These are phyloP conservation scores for Drosophila subobscura DNA, from an alignment of 1,140 invertebrate species.

Conservation along the genomic window DNA sequence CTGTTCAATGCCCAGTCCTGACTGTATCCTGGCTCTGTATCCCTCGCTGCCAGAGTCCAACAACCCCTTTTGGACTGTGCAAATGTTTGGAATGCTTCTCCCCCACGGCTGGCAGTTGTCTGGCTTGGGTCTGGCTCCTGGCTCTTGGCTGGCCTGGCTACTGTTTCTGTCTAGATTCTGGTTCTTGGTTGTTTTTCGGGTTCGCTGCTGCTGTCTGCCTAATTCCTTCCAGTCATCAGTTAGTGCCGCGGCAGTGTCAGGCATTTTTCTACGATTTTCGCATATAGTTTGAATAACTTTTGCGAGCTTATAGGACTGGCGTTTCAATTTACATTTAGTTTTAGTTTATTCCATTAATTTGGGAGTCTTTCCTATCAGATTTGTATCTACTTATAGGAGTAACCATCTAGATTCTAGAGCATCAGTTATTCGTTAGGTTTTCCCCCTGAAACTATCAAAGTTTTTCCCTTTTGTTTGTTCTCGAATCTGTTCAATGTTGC, in stretches of 20 bases:
- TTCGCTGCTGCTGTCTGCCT: slow-evolving; percentile 40
- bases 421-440: neutral
- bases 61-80: slow-evolving; percentile 64
- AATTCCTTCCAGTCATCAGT: slow-evolving; percentile 51
- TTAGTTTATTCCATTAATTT: neutral
- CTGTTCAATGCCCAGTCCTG: slow-evolving; percentile 47
- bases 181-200: slow-evolving; percentile 38
- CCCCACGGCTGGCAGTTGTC: slow-evolving; percentile 53
- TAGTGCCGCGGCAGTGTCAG: slow-evolving; percentile 38
- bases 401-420: no score
- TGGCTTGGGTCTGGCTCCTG: slow-evolving; percentile 43
- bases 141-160: slow-evolving; percentile 3
- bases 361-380: neutral
- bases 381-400: no score
- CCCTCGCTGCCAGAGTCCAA: slow-evolving; percentile 60
- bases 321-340: slow-evolving; percentile 5
- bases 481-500: slow-evolving; percentile 64
- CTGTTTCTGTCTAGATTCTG: slow-evolving; percentile 3
- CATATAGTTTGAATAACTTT: slow-evolving; percentile 20
- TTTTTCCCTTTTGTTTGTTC: neutral
- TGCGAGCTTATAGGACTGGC: neutral
- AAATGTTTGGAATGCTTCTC: slow-evolving; percentile 41
- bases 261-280: slow-evolving; percentile 25
- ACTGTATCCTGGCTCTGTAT: slow-evolving; percentile 42
- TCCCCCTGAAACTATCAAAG: no score